Evolutionary conservation across 2,888 invertebrate species (phyloP), one percentile per base, ranked within the genome.

Genomic region (Nineta flava): DNA sequence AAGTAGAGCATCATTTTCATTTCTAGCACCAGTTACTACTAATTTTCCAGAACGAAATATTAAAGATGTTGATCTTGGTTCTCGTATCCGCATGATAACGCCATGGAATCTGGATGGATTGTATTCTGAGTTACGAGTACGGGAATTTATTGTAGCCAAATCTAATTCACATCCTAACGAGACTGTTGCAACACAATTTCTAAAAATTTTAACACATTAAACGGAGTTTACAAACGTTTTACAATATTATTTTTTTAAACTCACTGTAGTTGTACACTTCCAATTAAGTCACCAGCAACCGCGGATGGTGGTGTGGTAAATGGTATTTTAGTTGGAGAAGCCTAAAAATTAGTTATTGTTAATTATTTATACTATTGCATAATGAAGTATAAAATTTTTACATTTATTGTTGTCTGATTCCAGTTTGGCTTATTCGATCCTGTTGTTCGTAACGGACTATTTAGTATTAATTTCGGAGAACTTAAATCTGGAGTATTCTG

Each of bases 41-140:
- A 88, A 74, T 71, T 87, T 88, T 0, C 87, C 87, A 7, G 87
- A 85, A 56, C 78, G 78, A 62, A 88, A 88, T 55, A 83, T 82
- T 17, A 83, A 65, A 5, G 83, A 82, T 13, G 83, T 83, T 6
- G 81, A 80, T 57, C 83, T 73, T 1, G 88, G 88, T 54, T 83
- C 83, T 48, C 84, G 68, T 62, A 88, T 81, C 60, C 85, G 76
- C 87, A 88, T 87, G 1, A 88, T 79, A 13, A 88, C 78, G 10
- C 87, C 88, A 59, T 84, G 82, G 61, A 88, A 88, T 55, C 87
- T 71, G 6, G 81, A 76, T 9, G 88, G 88, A 60, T 85, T 86
- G 58, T 87, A 88, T 65, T 88, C 88, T 0, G 87, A 84, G 65
- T 83, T 87, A 54, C 88, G 72, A 3, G 87, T 87, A 48, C 83